Base-by-base conservation (phyloP, 2,888 invertebrate species). In the Lomographa bimaculata region DNA sequence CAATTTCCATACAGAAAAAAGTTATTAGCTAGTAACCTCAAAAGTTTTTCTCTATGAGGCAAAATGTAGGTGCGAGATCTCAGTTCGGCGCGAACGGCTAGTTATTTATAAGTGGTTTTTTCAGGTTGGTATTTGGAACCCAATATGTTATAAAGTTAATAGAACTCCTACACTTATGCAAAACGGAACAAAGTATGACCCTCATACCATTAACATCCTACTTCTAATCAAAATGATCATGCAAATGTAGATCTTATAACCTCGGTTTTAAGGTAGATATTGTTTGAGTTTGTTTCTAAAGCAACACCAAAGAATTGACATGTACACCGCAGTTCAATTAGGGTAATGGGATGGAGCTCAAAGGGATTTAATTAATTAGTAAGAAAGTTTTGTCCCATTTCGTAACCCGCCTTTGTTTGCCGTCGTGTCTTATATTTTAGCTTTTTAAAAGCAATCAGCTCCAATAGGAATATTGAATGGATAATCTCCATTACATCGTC, bases 281-380 rank as follows among this genome's bases (percentile, higher is more conserved):
- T 44, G 14, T 17, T 17, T 5, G 4, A 14, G 21, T 17, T 25
- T 39, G 34, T 45, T 62, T 23, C 18, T 49, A 54, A 52, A 69
- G 64, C 64, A 68, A 62, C 61, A 76, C 73, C 71, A 83, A 85
- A 84, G 84, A 86, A 87, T 86, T 84, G 86, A 86, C 84, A 84
- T 84, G 85, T 85, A 86, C 85, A 84, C 83, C 85, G 76, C 86
- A 84, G 82, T 87, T 87, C 86, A 87, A 87, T 87, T 87, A 87
- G 84, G 79, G 74, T 86, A 87, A 87, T 87, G 85, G 87, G 80
- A 71, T 74, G 79, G 75, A 82, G 82, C 83, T 84, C 78, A 77
- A 84, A 86, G 84, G 86, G 86, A 87, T 87, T 85, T 83, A 83
- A 85, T 87, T 86, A 87, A 87, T 87, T 87, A 86, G 85, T 80